phyloP scores from a whole-genome alignment of 2,797 vertebrate genomes.

The Pseudochromis fuscus region DNA sequence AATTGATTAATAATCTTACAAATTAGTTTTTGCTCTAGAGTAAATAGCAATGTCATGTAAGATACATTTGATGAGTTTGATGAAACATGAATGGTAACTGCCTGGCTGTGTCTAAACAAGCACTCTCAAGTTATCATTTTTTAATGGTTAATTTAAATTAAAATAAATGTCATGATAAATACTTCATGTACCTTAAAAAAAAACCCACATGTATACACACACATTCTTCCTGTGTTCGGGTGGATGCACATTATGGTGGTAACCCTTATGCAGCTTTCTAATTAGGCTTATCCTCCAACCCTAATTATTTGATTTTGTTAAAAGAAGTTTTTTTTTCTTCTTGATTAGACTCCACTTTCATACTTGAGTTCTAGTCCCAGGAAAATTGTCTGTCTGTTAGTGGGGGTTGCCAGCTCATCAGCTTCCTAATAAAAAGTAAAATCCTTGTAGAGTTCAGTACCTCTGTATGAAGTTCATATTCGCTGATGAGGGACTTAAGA shows the following conservation, averaged over 20 bases:
- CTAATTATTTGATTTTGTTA: conserved; percentile 43
- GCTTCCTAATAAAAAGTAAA: conserved; percentile 43
- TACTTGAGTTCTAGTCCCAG: conserved; percentile 32
- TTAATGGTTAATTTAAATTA: no score
- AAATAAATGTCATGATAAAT: no score
- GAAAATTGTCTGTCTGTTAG: conserved; percentile 30
- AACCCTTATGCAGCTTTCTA: conserved; percentile 29
- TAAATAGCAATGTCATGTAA: no score
- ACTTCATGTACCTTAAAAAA: background rate
- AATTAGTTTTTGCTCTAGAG: background rate
- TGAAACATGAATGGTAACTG: background rate
- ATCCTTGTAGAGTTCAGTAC: conserved; percentile 40
- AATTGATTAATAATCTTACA: background rate
- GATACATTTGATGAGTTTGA: no score
- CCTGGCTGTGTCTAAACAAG: background rate
- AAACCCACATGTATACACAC: background rate
- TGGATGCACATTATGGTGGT: conserved; percentile 23
- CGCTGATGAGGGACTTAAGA: conserved; percentile 45
- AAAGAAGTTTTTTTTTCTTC: conserved; percentile 20
- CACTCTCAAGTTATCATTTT: background rate
- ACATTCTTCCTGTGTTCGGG: conserved; percentile 15
- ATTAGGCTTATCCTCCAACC: conserved; percentile 44
- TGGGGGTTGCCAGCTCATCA: conserved; percentile 50
- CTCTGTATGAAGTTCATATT: conserved; percentile 40
- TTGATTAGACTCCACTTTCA: conserved; percentile 47